These are phyloP conservation scores for Parasteatoda lunata DNA, from an alignment of 2,888 invertebrate species.

Conservation along the genomic window DNA sequence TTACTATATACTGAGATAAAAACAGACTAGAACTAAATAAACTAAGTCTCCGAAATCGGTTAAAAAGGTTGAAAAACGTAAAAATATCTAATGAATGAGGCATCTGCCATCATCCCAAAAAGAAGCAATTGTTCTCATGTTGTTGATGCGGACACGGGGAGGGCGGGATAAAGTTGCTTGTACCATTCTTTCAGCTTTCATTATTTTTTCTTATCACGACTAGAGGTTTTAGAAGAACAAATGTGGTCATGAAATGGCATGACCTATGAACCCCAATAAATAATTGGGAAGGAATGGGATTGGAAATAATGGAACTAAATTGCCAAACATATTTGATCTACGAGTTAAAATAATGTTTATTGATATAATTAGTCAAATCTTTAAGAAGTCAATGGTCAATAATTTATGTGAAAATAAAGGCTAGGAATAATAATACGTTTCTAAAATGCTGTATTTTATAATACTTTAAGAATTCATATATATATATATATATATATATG, in stretches of 20 bases:
- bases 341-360: no score
- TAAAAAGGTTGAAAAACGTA: neutral
- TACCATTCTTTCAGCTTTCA: neutral
- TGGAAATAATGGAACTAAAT: no score
- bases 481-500: no score
- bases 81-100: constrained; percentile 1
- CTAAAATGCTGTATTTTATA: no score
- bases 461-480: no score
- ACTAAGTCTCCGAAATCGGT: neutral
- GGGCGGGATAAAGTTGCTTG: neutral
- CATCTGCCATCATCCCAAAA: neutral
- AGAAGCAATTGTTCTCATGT: neutral
- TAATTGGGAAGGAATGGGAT: neutral
- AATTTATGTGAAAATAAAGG: no score
- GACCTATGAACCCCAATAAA: neutral
- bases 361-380: no score
- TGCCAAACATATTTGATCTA: no score
- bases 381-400: no score
- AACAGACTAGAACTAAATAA: no score
- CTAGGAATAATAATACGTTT: no score
- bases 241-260: neutral
- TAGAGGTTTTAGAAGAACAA: neutral
- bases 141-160: neutral
- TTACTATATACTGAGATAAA: no score
- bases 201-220: neutral